A percentile compares a stretch with the other conserved stretches of the same genome.
Conservation (phyloP, 1,140 invertebrate genomes). For the Drosophila melanica region DNA sequence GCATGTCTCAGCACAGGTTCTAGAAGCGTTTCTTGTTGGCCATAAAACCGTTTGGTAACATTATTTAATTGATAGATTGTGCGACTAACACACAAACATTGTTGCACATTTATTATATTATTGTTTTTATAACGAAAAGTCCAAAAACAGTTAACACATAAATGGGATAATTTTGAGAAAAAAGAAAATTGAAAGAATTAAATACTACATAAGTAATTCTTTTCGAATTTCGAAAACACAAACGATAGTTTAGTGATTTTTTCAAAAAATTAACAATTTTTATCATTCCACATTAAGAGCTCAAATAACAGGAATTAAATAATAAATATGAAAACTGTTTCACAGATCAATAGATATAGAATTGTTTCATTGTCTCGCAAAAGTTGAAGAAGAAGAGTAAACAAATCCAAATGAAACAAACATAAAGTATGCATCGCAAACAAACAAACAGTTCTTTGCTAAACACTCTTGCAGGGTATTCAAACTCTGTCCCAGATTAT, state of each 20-base stretch:
- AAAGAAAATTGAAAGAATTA: not conserved
- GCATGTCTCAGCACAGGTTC: slow-evolving; percentile 26
- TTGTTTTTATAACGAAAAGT: slow-evolving; percentile 11
- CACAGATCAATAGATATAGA: not conserved
- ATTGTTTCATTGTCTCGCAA: too few relatives aligned
- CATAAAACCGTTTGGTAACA: slow-evolving; percentile 32
- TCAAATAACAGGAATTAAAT: slow-evolving; percentile 45
- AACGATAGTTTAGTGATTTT: slow-evolving; percentile 21
- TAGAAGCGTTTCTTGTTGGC: slow-evolving; percentile 34
- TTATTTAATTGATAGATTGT: slow-evolving; percentile 47
- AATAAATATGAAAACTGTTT: slow-evolving; percentile 8
- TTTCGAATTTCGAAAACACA: slow-evolving; percentile 49
- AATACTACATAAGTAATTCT: not conserved
- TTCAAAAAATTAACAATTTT: slow-evolving; percentile 16
- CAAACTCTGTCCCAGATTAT: too few relatives aligned
- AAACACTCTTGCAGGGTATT: slow-evolving; percentile 21
- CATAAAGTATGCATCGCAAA: slow-evolving; percentile 70
- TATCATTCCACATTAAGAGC: slow-evolving; percentile 75
- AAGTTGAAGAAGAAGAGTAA: slow-evolving; percentile 15
- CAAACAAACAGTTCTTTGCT: slow-evolving; percentile 64
- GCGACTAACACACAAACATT: slow-evolving; percentile 69
- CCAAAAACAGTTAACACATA: slow-evolving; percentile 21
- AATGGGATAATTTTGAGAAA: slow-evolving; percentile 4
- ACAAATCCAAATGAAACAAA: slow-evolving; percentile 36
- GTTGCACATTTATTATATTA: slow-evolving; percentile 51